These are phyloP conservation scores for Anagrus nilaparvatae DNA, from an alignment of 1,140 invertebrate species.

Conservation along the genomic window DNA sequence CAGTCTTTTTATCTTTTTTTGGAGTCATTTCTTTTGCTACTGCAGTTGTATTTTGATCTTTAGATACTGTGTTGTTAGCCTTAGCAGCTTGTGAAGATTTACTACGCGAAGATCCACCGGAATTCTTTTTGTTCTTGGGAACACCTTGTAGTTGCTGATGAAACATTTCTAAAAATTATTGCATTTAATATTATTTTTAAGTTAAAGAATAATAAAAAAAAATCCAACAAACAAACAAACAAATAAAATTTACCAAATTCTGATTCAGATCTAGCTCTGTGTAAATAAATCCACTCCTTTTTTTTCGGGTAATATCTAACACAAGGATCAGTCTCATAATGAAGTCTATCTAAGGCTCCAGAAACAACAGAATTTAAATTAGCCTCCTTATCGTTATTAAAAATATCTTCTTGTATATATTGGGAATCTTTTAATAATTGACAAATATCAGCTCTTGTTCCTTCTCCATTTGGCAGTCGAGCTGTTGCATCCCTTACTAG, in stretches of 20 bases:
- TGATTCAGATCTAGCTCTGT: constrained; percentile 52
- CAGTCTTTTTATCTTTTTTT: constrained; percentile 34
- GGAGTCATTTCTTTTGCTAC: constrained; percentile 32
- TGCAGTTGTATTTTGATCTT: constrained; percentile 37
- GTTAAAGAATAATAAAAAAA: constrained; percentile 2
- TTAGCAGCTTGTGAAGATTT: constrained; percentile 27
- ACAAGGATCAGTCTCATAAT: constrained; percentile 82
- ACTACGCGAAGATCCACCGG: constrained; percentile 32
- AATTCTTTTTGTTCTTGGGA: constrained; percentile 45
- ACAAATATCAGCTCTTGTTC: constrained; percentile 82
- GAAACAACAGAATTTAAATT: constrained; percentile 75
- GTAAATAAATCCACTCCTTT: constrained; percentile 86
- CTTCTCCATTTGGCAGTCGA: constrained; percentile 85
- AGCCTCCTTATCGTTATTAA: constrained; percentile 38
- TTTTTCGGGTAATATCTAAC: constrained; percentile 81
- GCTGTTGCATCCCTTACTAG: constrained; percentile 88
- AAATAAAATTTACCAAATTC: constrained; percentile 30
- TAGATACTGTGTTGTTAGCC: constrained; percentile 25
- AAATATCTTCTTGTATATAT: constrained; percentile 55
- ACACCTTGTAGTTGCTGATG: constrained; percentile 57
- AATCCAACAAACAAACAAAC: not conserved
- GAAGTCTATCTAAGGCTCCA: constrained; percentile 77
- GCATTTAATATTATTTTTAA: constrained; percentile 2
- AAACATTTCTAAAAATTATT: constrained; percentile 36
- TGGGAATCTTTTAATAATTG: constrained; percentile 75